These are phyloP conservation scores for Muscidifurax raptorellus DNA, from an alignment of 1,140 invertebrate genomes.

Conservation along the genomic window DNA sequence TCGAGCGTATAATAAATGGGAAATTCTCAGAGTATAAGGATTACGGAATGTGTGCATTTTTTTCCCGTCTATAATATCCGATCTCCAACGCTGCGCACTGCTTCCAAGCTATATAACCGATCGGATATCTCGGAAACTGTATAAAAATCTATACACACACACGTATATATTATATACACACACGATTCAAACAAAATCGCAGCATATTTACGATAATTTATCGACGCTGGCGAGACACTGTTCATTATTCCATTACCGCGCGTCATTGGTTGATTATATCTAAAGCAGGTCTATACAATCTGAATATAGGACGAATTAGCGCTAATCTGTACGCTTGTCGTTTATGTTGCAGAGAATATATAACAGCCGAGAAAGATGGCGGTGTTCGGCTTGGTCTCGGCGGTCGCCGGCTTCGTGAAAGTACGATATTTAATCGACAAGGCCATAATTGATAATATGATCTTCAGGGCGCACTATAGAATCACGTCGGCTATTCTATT, in stretches of 20 bases:
- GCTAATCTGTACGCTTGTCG: not conserved
- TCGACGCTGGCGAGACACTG: no score
- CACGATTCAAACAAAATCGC: no score
- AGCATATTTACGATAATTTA: no score
- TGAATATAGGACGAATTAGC: not conserved
- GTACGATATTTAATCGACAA: slow-evolving; percentile 90
- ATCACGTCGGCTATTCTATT: slow-evolving; percentile 92
- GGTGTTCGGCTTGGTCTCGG: slow-evolving; percentile 87
- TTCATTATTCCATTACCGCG: not conserved
- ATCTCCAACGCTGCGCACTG: not conserved
- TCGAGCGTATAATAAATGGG: slow-evolving; percentile 41
- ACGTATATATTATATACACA: no score
- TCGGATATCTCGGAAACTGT: not conserved
- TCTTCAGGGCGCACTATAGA: slow-evolving; percentile 93
- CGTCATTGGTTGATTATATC: no score
- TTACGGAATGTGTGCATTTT: slow-evolving; percentile 39
- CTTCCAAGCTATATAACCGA: not conserved
- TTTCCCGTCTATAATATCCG: not conserved
- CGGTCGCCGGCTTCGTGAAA: slow-evolving; percentile 90
- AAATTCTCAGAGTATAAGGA: slow-evolving; percentile 36
- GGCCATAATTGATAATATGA: slow-evolving; percentile 91
- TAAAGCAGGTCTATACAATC: no score
- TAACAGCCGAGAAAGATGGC: slow-evolving; percentile 79
- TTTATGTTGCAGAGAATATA: slow-evolving; percentile 65
- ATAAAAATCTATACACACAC: not conserved